A percentile compares a stretch with the other conserved stretches of the same genome.
Conservation (phyloP, 2,888 invertebrate genomes). For the Oscheius onirici region DNA sequence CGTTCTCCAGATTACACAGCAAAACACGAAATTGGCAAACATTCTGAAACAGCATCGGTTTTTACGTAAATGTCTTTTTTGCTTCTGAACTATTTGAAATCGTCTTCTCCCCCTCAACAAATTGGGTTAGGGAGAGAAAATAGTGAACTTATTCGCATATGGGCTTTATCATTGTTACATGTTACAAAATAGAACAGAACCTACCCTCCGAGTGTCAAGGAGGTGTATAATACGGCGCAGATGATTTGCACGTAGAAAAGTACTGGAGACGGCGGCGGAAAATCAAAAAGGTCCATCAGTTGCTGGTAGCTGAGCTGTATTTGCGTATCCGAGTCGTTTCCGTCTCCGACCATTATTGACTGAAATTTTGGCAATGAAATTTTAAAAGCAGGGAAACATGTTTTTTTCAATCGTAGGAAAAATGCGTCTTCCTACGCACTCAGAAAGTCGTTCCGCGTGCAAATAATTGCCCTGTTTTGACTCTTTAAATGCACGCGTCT, state of each 20-base stretch:
- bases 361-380: conserved; percentile 1
- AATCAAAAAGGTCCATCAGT: conserved; percentile 22
- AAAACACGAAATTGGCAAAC: conserved; percentile 48
- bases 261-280: background rate
- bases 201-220: conserved; percentile 21
- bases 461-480: no score
- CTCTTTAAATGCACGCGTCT: no score
- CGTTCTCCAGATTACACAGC: conserved; percentile 46
- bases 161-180: no score
- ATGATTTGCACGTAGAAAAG: background rate
- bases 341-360: conserved; percentile 3
- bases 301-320: conserved; percentile 3
- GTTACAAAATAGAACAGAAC: background rate
- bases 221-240: background rate
- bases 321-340: conserved; percentile 3
- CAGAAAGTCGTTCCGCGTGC: no score
- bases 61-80: no score
- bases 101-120: no score
- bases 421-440: no score
- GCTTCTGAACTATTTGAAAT: no score
- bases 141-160: no score
- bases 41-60: conserved; percentile 27
- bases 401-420: no score
- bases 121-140: no score
- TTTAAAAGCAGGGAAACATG: no score